These are phyloP conservation scores for Macrosoma leucophasiata DNA, from an alignment of 2,888 invertebrate species.

Conservation along the genomic window DNA sequence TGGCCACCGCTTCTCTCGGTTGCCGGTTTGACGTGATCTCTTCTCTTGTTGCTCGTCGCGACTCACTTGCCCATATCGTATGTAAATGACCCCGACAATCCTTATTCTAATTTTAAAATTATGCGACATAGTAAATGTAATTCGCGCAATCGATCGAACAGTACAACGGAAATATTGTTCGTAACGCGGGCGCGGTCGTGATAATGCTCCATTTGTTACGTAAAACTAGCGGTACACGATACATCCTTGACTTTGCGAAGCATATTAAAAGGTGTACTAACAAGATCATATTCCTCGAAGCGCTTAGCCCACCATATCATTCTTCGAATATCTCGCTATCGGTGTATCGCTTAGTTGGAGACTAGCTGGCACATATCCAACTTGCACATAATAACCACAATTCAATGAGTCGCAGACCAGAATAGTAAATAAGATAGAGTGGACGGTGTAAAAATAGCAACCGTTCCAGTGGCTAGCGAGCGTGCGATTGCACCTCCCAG, in stretches of 20 bases:
- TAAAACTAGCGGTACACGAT: too few relatives aligned
- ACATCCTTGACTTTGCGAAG: constrained; percentile 48
- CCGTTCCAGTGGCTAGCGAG: constrained; percentile 64
- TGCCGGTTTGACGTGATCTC: constrained; percentile 72
- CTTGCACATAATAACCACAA: constrained; percentile 75
- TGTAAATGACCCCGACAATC: constrained; percentile 66
- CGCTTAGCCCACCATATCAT: constrained; percentile 49
- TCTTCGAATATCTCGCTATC: constrained; percentile 68
- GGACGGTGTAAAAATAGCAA: constrained; percentile 70
- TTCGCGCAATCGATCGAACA: too few relatives aligned
- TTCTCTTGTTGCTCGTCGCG: constrained; percentile 60
- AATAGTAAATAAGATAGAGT: constrained; percentile 76
- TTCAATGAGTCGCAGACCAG: constrained; percentile 75
- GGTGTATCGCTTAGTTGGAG: constrained; percentile 61
- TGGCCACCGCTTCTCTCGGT: constrained; percentile 59
- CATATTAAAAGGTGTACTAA: constrained; percentile 34
- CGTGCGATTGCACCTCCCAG: constrained; percentile 68
- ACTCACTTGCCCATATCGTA: constrained; percentile 57
- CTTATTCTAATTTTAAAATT: constrained; percentile 25
- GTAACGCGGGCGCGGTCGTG: too few relatives aligned
- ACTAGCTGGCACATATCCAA: constrained; percentile 68
- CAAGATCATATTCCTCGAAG: constrained; percentile 43
- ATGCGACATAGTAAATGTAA: too few relatives aligned
- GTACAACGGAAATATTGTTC: too few relatives aligned
- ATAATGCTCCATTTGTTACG: too few relatives aligned